Conservation (phyloP, 2,113 vertebrate genomes). For the Plecturocebus donacophilus region DNA sequence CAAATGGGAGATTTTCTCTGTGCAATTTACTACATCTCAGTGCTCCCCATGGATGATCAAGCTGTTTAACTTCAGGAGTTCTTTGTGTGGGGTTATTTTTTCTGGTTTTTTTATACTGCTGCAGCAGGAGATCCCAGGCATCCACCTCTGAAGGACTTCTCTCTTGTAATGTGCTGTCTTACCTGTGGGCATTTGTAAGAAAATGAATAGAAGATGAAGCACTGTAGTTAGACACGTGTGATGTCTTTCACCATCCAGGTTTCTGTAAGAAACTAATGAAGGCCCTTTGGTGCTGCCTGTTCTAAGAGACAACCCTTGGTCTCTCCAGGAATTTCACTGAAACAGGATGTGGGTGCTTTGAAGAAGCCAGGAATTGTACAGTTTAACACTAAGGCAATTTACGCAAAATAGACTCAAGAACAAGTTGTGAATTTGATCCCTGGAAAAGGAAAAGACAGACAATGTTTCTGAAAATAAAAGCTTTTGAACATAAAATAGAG, state of each 20-base stretch:
- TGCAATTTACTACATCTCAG: not conserved
- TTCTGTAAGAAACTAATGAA: not conserved
- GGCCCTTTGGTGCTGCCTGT: not conserved
- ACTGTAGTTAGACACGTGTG: accelerated
- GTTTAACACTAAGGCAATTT: conserved; percentile 7
- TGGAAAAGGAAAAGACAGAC: not conserved
- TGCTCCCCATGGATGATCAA: no score
- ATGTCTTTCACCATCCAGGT: not conserved
- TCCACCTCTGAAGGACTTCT: not conserved
- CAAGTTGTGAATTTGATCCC: not conserved
- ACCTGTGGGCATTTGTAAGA: not conserved
- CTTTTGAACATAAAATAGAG: conserved; percentile 55
- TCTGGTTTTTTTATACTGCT: not conserved
- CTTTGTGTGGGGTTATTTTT: not conserved
- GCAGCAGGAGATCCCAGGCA: not conserved
- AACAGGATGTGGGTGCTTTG: not conserved
- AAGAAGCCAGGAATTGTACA: not conserved
- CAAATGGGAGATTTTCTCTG: not conserved
- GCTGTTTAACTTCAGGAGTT: not conserved
- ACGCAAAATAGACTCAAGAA: not conserved
- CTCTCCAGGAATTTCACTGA: not conserved
- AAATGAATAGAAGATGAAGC: not conserved
- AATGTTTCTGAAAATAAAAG: conserved; percentile 49
- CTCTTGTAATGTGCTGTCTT: not conserved
- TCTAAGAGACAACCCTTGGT: not conserved